Base-by-base conservation (phyloP, 2,888 invertebrate genomes). In the Diachrysia chrysitis region DNA sequence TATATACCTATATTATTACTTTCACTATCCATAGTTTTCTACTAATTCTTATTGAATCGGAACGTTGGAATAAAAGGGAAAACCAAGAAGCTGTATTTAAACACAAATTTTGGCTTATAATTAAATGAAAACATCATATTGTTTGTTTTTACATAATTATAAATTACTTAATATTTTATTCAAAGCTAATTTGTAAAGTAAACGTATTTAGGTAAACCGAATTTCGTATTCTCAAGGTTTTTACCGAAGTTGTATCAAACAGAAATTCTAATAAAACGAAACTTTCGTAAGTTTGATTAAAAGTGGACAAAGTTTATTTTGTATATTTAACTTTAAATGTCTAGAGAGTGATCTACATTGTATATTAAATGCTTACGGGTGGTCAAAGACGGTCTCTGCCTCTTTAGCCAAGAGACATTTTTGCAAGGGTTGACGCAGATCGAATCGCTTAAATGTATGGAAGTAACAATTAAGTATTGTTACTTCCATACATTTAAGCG, bases 361-460 rank as follows among this genome's bases (percentile, higher is more conserved):
- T 59, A 58, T 66, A 58, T 29, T 51, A n/a, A n/a, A 23, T 60
- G 42, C 16, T 46, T 58, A 35, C 60, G 46, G 7, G 21, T 37
- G 42, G 67, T 67, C 58, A 74, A 68, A 78, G 58, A 53, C 65
- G 76, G 51, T 62, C 63, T 68, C 54, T n/a, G n/a, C n/a, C n/a
- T n/a, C n/a, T n/a, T n/a, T n/a, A n/a, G n/a, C n/a, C n/a, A n/a
- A n/a, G n/a, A n/a, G n/a, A n/a, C n/a, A n/a, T n/a, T n/a, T n/a
- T n/a, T n/a, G n/a, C n/a, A n/a, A n/a, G n/a, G n/a, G n/a, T n/a
- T n/a, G n/a, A n/a, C n/a, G n/a, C n/a, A n/a, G n/a, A n/a, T n/a
- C n/a, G n/a, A n/a, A n/a, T n/a, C n/a, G n/a, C n/a, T n/a, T n/a
- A n/a, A n/a, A n/a, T n/a, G n/a, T n/a, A n/a, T n/a, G n/a, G n/a